These are phyloP conservation scores for Himalopsyche kuldschensis DNA, from an alignment of 2,888 invertebrate species.

Conservation along the genomic window DNA sequence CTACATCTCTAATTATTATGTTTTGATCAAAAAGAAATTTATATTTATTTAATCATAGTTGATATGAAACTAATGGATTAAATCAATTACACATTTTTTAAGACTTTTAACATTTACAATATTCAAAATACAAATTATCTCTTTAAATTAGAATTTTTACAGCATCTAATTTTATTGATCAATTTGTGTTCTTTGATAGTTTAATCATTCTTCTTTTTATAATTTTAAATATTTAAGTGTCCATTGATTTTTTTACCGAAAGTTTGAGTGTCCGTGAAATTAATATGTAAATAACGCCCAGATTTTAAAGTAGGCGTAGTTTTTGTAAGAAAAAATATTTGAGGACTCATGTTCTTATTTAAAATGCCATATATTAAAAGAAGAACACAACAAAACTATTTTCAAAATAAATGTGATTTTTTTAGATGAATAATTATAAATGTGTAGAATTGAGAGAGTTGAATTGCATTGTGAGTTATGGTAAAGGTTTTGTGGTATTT, in stretches of 20 bases:
- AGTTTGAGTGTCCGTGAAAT: background rate
- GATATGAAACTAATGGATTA: background rate
- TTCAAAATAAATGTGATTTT: no score
- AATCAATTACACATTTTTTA: background rate
- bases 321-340: background rate
- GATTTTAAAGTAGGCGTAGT: background rate
- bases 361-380: background rate
- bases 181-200: no score
- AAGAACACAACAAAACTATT: background rate
- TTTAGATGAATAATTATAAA: no score
- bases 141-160: no score
- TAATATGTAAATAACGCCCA: background rate
- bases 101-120: background rate
- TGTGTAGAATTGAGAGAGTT: no score
- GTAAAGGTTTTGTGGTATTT: no score
- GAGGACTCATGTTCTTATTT: background rate
- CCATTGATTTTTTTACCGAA: background rate
- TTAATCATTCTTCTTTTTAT: background rate
- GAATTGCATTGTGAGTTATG: no score
- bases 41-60: background rate
- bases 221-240: background rate
- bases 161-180: no score
- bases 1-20: background rate
- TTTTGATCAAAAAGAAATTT: background rate
- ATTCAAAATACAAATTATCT: background rate